Conservation (phyloP, 1,140 invertebrate genomes). For the Cherax quadricarinatus region DNA sequence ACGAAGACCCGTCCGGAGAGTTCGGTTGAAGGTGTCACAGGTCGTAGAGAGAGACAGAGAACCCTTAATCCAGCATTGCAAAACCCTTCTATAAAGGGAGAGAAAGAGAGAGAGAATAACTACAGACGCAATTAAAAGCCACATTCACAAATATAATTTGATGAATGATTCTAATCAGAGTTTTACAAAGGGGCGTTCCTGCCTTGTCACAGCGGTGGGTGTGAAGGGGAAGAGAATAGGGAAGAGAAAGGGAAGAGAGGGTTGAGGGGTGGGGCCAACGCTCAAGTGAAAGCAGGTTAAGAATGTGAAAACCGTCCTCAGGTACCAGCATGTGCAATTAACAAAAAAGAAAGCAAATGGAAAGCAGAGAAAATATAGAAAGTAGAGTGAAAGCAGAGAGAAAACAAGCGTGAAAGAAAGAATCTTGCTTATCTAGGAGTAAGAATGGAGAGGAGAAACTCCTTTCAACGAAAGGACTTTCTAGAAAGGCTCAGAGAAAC, state of each 20-base stretch:
- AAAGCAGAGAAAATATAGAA: not conserved
- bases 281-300: not conserved
- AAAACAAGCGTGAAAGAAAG: not conserved
- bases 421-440: not conserved
- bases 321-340: not conserved
- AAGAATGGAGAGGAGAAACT: not conserved
- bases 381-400: not conserved
- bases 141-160: not conserved
- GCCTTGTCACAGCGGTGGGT: not conserved
- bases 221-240: not conserved
- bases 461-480: too few species aligned
- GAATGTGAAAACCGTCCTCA: not conserved
- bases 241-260: too few species aligned
- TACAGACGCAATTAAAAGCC: not conserved
- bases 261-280: not conserved
- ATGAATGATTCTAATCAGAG: too few species aligned
- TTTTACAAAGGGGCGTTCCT: too few species aligned
- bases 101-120: not conserved
- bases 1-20: not conserved
- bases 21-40: not conserved
- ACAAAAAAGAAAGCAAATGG: not conserved
- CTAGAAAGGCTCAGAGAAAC: too few species aligned
- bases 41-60: not conserved
- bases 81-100: not conserved
- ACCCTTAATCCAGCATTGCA: not conserved